Conservation (phyloP, 2,888 invertebrate species). For the Ormyrus thymus region DNA sequence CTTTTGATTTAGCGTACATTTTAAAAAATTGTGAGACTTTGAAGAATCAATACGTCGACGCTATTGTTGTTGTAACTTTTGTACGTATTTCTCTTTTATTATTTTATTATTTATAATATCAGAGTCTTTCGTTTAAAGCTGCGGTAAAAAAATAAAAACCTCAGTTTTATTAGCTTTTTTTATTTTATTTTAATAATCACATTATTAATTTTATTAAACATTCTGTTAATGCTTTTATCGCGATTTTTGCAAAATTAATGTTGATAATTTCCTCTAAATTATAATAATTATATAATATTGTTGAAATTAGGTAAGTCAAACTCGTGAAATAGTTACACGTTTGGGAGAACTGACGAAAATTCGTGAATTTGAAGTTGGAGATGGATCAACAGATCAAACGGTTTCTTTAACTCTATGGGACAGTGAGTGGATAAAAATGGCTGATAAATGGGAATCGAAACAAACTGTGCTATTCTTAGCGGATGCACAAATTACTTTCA, state of each 20-base stretch:
- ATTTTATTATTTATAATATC: neutral
- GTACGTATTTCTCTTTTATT: conserved; percentile 62
- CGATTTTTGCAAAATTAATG: conserved; percentile 6
- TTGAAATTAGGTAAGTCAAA: conserved; percentile 76
- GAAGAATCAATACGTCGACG: conserved; percentile 78
- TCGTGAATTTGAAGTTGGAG: conserved; percentile 80
- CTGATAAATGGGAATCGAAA: conserved; percentile 81
- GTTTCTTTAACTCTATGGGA: conserved; percentile 82
- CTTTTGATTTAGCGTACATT: conserved; percentile 78
- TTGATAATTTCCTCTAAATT: neutral
- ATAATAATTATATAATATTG: neutral
- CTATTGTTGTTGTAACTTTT: conserved; percentile 82
- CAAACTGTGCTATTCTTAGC: conserved; percentile 84
- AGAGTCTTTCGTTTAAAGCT: too few relatives aligned
- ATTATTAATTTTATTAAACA: neutral
- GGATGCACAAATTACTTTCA: conserved; percentile 79
- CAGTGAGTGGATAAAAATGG: conserved; percentile 81
- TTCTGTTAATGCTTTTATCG: neutral
- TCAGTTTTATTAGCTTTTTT: too few relatives aligned
- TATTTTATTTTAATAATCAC: neutral
- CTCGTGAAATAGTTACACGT: conserved; percentile 80
- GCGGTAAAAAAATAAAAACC: too few relatives aligned
- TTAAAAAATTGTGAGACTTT: conserved; percentile 74
- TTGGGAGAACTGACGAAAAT: conserved; percentile 79
- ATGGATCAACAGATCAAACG: conserved; percentile 80